A percentile compares a stretch with the other conserved stretches of the same genome.
Conservation (phyloP, 1,140 invertebrate species). For the Camponotus pennsylvanicus region DNA sequence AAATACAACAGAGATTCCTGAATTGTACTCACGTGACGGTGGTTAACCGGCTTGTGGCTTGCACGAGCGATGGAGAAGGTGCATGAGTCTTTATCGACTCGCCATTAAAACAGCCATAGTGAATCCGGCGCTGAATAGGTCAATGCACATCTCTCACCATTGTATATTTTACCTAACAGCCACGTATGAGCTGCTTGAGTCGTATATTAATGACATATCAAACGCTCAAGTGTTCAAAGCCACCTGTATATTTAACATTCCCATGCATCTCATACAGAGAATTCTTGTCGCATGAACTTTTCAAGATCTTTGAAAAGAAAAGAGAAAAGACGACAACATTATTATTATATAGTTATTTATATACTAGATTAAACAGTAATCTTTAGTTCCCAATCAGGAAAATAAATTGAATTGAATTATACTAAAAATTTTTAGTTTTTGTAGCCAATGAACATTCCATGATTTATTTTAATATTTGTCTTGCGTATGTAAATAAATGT, state of each 20-base stretch:
- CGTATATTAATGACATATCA: slow-evolving; percentile 60
- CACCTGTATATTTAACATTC: slow-evolving; percentile 21
- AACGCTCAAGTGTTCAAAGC: slow-evolving; percentile 56
- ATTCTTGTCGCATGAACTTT: slow-evolving; percentile 63
- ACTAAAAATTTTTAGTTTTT: slow-evolving; percentile 2
- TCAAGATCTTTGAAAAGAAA: slow-evolving; percentile 8
- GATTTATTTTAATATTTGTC: not conserved
- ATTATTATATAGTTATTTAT: slow-evolving; percentile 16
- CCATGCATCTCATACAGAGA: not conserved
- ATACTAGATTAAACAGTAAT: slow-evolving; percentile 45
- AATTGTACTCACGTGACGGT: slow-evolving; percentile 64
- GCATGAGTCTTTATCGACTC: slow-evolving; percentile 60
- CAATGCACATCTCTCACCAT: slow-evolving; percentile 75
- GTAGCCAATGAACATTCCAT: not conserved
- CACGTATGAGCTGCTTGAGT: slow-evolving; percentile 22
- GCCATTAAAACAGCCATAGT: slow-evolving; percentile 72
- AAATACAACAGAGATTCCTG: not conserved
- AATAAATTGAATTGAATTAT: slow-evolving; percentile 30
- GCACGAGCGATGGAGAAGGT: slow-evolving; percentile 55
- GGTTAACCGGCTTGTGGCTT: slow-evolving; percentile 18
- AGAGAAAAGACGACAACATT: not conserved
- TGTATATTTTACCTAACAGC: slow-evolving; percentile 50
- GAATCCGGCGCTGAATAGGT: slow-evolving; percentile 77
- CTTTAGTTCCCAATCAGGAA: not conserved
- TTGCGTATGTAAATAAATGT: not conserved